These are phyloP conservation scores for Xiphophorus hellerii DNA, from an alignment of 2,113 vertebrate genomes.

Conservation along the genomic window DNA sequence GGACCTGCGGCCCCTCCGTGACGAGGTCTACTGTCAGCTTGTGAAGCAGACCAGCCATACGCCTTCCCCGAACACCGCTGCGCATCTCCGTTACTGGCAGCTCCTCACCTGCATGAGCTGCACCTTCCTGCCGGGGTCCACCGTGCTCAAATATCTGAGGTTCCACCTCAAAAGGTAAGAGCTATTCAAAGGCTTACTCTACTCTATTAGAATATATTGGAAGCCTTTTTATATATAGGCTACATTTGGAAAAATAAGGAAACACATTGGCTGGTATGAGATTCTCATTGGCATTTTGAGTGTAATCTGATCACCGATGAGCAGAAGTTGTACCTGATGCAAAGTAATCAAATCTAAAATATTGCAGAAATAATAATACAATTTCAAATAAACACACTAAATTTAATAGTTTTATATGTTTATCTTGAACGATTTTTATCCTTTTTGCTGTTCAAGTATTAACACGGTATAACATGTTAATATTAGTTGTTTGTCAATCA, in stretches of 20 bases:
- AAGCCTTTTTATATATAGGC: too few species aligned
- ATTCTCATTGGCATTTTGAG: not conserved
- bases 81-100: constrained; percentile 94
- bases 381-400: not conserved
- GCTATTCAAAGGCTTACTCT: not conserved
- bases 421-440: not conserved
- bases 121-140: constrained; percentile 90
- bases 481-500: not conserved
- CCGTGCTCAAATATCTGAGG: constrained; percentile 87
- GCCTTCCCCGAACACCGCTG: constrained; percentile 77
- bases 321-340: not conserved
- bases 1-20: constrained; percentile 92
- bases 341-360: not conserved
- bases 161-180: constrained; percentile 93
- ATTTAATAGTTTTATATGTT: not conserved
- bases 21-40: constrained; percentile 97
- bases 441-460: not conserved
- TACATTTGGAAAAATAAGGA: too few species aligned
- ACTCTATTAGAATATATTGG: too few species aligned
- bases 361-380: not conserved
- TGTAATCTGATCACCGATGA: not conserved
- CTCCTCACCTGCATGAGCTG: constrained; percentile 98
- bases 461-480: not conserved
- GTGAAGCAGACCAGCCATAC: constrained; percentile 95
- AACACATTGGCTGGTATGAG: not conserved